Evolutionary conservation across 2,797 vertebrate genomes (phyloP).

Genomic region (Sparus aurata): DNA sequence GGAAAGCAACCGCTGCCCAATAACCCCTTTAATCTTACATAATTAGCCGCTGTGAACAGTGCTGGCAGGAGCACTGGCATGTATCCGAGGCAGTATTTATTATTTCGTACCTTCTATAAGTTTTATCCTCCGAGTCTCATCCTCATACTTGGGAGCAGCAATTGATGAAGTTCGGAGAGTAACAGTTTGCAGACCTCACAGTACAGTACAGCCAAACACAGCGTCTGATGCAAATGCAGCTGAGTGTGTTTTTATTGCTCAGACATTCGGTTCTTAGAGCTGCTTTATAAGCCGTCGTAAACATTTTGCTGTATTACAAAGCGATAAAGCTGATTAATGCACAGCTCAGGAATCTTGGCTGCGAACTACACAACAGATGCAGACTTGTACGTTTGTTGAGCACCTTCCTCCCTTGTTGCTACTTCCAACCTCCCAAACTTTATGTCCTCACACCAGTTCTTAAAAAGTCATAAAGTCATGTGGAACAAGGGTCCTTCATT

Average conservation of each 20-base stretch:
- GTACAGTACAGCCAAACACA: constrained; percentile 24
- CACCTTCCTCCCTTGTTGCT: neutral
- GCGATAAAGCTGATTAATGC: constrained; percentile 46
- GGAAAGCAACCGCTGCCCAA: neutral
- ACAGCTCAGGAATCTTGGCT: constrained; percentile 27
- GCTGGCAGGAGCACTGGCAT: neutral
- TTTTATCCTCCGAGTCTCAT: constrained; percentile 4
- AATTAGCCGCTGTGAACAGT: constrained; percentile 9
- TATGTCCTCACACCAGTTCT: neutral
- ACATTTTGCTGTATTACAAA: constrained; percentile 33
- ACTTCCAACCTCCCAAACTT: neutral
- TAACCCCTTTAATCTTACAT: neutral
- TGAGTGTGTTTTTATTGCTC: constrained; percentile 42
- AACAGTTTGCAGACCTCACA: constrained; percentile 1
- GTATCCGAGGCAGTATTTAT: constrained; percentile 15
- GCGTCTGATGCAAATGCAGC: neutral
- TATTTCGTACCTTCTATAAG: constrained; percentile 17
- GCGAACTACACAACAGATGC: constrained; percentile 15
- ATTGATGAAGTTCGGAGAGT: constrained; percentile 3
- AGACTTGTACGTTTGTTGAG: neutral
- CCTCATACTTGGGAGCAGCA: constrained; percentile 12
- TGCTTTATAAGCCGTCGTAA: constrained; percentile 28
- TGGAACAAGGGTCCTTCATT: neutral
- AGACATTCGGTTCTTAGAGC: constrained; percentile 9
- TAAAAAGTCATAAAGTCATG: neutral